phyloP scores from a whole-genome alignment of 2,113 vertebrate genomes.

The Dicerorhinus sumatrensis region DNA sequence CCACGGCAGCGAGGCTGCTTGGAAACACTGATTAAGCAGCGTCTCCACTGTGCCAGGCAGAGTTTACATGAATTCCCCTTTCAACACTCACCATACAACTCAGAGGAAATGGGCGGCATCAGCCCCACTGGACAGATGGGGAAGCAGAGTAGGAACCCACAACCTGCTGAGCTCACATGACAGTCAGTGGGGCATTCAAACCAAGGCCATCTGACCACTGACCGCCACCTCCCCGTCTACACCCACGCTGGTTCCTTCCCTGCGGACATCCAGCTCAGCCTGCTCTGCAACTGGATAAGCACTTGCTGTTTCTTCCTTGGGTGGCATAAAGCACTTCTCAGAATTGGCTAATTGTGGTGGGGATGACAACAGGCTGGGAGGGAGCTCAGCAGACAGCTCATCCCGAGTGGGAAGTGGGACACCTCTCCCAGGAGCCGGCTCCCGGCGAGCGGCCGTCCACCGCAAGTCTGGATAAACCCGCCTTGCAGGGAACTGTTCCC shows the following conservation, averaged over 20 bases:
- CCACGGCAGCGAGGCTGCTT: too few species aligned
- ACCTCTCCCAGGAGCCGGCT: not conserved
- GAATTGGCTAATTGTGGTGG: fast-evolving
- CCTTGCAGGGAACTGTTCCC: not conserved
- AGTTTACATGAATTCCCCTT: fast-evolving
- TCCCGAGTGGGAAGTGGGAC: not conserved
- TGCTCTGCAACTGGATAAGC: fast-evolving
- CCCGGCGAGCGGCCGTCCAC: fast-evolving
- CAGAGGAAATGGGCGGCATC: not conserved
- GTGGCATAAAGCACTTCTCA: not conserved
- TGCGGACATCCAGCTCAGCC: fast-evolving
- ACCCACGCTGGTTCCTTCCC: not conserved
- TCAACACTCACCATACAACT: not conserved
- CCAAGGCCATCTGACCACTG: not conserved
- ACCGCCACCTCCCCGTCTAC: fast-evolving
- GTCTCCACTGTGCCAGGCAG: not conserved
- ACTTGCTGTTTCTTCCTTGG: fast-evolving
- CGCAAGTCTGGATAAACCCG: fast-evolving
- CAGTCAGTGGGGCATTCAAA: fast-evolving
- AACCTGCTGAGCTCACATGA: not conserved
- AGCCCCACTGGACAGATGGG: fast-evolving
- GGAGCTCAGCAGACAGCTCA: not conserved
- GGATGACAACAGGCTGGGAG: too few species aligned
- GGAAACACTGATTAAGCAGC: fast-evolving
- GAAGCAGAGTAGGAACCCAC: fast-evolving